A percentile compares a stretch with the other conserved stretches of the same genome.
These are phyloP conservation scores for Drosophila fuyamai DNA, from an alignment of 1,140 invertebrate species.

Conservation along the genomic window DNA sequence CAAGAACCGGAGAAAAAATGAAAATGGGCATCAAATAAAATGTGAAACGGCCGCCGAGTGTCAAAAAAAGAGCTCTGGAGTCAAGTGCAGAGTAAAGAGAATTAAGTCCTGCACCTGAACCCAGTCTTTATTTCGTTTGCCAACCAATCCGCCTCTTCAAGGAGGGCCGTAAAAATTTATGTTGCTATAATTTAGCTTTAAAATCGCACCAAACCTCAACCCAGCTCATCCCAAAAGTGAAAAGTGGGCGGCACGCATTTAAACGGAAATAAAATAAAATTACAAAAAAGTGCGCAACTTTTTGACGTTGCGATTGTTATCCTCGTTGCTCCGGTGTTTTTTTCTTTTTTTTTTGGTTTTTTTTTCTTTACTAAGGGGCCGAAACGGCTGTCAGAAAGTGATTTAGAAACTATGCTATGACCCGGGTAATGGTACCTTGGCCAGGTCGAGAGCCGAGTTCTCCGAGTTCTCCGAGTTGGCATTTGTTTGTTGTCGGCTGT, in stretches of 20 bases:
- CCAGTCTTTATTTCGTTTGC: slow-evolving; percentile 23
- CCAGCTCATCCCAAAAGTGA: slow-evolving; percentile 18
- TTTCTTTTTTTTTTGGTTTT: slow-evolving; percentile 6
- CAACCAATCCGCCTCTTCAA: slow-evolving; percentile 3
- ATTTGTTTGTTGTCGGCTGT: slow-evolving; percentile 65
- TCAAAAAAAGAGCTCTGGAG: slow-evolving; percentile 53
- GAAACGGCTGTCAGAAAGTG: slow-evolving; percentile 77
- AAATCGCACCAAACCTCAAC: slow-evolving; percentile 55
- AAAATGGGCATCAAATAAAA: slow-evolving; percentile 72
- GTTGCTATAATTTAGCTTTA: slow-evolving; percentile 77
- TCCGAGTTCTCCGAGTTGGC: slow-evolving; percentile 18
- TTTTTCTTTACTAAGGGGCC: slow-evolving; percentile 8
- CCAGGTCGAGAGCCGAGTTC: slow-evolving; percentile 29
- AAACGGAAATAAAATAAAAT: slow-evolving; percentile 82
- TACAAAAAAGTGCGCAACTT: slow-evolving; percentile 82
- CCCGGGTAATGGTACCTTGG: slow-evolving; percentile 26
- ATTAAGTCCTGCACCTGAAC: slow-evolving; percentile 76
- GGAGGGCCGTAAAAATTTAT: slow-evolving; percentile 74
- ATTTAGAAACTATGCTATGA: slow-evolving; percentile 78
- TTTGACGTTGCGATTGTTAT: slow-evolving; percentile 80
- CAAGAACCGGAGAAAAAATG: slow-evolving; percentile 26
- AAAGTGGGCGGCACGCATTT: slow-evolving; percentile 65
- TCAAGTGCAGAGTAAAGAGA: slow-evolving; percentile 70
- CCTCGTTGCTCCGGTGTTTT: slow-evolving; percentile 47
- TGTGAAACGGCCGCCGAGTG: slow-evolving; percentile 74